A percentile compares a stretch with the other conserved stretches of the same genome.
Evolutionary conservation across 2,113 vertebrate species (phyloP).

Genomic region (Dipodomys merriami): DNA sequence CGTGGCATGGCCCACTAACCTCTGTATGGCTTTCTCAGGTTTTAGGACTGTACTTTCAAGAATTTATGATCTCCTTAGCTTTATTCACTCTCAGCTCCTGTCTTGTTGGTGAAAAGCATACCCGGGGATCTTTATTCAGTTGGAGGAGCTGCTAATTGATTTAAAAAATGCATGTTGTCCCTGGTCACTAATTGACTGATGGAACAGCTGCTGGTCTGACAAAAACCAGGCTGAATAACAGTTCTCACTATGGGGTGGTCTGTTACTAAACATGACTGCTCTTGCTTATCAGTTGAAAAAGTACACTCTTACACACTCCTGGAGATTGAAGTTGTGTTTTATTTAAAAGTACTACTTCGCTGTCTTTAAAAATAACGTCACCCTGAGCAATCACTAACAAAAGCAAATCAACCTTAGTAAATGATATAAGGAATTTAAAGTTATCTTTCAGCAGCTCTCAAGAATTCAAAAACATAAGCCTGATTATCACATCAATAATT

Average conservation of each 20-base stretch:
- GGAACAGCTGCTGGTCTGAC: constrained; percentile 60
- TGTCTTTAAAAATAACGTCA: constrained; percentile 55
- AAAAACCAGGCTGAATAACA: not conserved
- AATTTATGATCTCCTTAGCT: constrained; percentile 56
- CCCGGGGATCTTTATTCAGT: constrained; percentile 65
- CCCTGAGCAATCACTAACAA: constrained; percentile 59
- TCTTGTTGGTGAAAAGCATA: constrained; percentile 58
- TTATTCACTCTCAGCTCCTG: constrained; percentile 49
- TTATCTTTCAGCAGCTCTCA: constrained; percentile 72
- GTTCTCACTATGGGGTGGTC: constrained; percentile 58
- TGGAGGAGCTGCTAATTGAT: constrained; percentile 70
- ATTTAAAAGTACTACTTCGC: constrained; percentile 19
- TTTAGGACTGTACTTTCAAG: constrained; percentile 39
- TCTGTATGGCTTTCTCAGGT: constrained; percentile 30
- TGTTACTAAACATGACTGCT: constrained; percentile 55
- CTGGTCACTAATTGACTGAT: constrained; percentile 68
- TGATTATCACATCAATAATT: constrained; percentile 74
- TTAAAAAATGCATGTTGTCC: constrained; percentile 67
- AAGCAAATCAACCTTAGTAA: constrained; percentile 54
- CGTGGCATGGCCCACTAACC: constrained; percentile 22
- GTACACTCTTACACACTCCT: not conserved
- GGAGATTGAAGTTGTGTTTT: not conserved
- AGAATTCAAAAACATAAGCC: constrained; percentile 63
- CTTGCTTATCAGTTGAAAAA: constrained; percentile 28
- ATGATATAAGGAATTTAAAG: constrained; percentile 50